A percentile compares a stretch with the other conserved stretches of the same genome.
These are phyloP conservation scores for Takifugu rubripes DNA, from an alignment of 2,797 vertebrate species.

Conservation along the genomic window DNA sequence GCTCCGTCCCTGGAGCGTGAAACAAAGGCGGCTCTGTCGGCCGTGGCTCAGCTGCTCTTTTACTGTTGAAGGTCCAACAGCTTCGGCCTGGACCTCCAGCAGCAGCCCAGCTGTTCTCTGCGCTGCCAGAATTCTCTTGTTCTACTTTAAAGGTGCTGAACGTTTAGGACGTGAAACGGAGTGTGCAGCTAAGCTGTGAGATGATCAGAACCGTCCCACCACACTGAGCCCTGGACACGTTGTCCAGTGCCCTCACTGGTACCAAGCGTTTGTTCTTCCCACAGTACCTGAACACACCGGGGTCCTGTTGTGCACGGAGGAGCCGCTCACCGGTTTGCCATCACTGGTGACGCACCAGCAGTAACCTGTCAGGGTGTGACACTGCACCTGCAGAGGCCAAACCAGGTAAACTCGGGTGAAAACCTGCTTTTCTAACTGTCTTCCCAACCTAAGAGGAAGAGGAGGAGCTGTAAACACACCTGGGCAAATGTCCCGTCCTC, in stretches of 20 bases:
- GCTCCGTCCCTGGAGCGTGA: constrained; percentile 29
- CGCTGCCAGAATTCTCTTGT: too few species aligned
- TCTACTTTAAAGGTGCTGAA: too few species aligned
- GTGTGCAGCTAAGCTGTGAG: too few species aligned
- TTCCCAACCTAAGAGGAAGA: not conserved
- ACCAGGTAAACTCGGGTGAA: not conserved
- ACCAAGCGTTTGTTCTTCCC: not conserved
- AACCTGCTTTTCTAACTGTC: too few species aligned
- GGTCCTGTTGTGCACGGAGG: constrained; percentile 97
- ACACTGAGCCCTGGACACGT: too few species aligned
- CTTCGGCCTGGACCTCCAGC: too few species aligned
- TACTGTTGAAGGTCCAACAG: too few species aligned
- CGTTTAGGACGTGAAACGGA: too few species aligned
- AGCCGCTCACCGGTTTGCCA: constrained; percentile 96
- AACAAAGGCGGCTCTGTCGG: not conserved
- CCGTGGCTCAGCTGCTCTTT: too few species aligned
- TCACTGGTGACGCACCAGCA: constrained; percentile 98
- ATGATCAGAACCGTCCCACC: too few species aligned
- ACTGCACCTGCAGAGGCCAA: constrained; percentile 87
- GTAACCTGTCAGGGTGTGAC: constrained; percentile 96
- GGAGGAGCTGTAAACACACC: constrained; percentile 61
- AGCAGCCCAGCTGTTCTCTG: too few species aligned
- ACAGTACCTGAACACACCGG: constrained; percentile 98
- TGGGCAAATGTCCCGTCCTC: constrained; percentile 97
- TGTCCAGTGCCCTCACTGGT: not conserved